These are phyloP conservation scores for Hippopotamus amphibius DNA, from an alignment of 2,113 vertebrate species.

Conservation along the genomic window DNA sequence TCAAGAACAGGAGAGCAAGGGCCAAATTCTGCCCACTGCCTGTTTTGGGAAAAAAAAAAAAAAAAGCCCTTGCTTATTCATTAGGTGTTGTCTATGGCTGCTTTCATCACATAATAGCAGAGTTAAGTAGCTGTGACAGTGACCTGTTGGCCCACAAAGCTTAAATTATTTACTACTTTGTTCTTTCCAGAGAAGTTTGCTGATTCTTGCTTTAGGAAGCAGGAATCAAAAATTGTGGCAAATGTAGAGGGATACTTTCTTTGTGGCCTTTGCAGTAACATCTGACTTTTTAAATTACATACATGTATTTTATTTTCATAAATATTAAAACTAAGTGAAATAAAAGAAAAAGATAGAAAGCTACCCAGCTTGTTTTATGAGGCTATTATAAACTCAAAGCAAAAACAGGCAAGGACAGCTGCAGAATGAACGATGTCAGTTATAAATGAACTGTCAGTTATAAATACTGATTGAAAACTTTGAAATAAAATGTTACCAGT, in stretches of 20 bases:
- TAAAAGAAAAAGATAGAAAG: neutral
- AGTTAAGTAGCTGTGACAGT: neutral
- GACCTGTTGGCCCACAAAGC: neutral
- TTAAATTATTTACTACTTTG: neutral
- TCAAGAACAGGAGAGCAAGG: neutral
- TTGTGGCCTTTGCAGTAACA: neutral
- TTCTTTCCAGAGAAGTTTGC: neutral
- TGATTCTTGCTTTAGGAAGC: neutral
- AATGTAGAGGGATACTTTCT: neutral
- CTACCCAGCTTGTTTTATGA: neutral
- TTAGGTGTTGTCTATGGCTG: neutral
- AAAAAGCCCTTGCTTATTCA: neutral
- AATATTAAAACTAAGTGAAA: neutral
- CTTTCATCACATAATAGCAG: neutral
- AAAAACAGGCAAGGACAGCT: neutral
- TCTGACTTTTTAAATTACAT: neutral
- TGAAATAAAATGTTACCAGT: neutral
- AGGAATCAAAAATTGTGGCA: neutral
- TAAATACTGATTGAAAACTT: neutral
- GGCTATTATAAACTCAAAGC: neutral
- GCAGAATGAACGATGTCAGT: neutral
- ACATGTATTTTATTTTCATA: neutral
- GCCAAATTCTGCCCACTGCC: neutral
- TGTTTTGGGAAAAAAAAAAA: neutral
- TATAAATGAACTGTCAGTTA: neutral